Evolutionary conservation across 2,888 invertebrate genomes (phyloP).

Genomic region (Lymantria monacha): DNA sequence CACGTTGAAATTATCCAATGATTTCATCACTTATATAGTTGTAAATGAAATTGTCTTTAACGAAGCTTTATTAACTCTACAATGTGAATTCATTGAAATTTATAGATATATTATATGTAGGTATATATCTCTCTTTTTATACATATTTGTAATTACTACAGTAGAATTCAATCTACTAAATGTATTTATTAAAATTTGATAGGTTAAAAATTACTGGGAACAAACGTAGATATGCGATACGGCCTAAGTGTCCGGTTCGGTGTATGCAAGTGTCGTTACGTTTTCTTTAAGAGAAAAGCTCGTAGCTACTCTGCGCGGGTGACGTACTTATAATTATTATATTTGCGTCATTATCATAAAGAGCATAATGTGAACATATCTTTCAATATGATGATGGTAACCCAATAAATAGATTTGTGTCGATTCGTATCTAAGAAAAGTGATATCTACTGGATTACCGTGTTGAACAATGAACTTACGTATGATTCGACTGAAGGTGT

Average conservation of each 20-base stretch:
- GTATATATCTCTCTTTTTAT: slow-evolving; percentile 74
- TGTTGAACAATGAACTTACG: slow-evolving; percentile 39
- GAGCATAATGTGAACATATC: slow-evolving; percentile 59
- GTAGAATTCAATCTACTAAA: slow-evolving; percentile 63
- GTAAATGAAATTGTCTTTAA: slow-evolving; percentile 76
- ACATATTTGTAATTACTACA: slow-evolving; percentile 77
- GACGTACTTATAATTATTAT: slow-evolving; percentile 4
- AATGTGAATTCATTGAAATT: slow-evolving; percentile 80
- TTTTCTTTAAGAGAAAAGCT: slow-evolving; percentile 28
- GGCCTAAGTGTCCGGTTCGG: slow-evolving; percentile 60
- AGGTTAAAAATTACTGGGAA: slow-evolving; percentile 77
- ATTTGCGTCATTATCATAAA: slow-evolving; percentile 34
- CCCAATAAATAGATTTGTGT: slow-evolving; percentile 38
- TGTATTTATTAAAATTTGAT: slow-evolving; percentile 79
- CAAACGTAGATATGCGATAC: slow-evolving; percentile 68
- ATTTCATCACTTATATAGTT: slow-evolving; percentile 72
- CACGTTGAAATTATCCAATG: slow-evolving; percentile 79
- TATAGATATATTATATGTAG: slow-evolving; percentile 36
- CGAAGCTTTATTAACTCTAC: slow-evolving; percentile 82
- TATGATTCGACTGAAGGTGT: slow-evolving; percentile 29
- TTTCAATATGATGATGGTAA: slow-evolving; percentile 48
- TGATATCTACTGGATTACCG: slow-evolving; percentile 17
- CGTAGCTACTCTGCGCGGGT: slow-evolving; percentile 10
- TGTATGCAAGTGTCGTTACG: slow-evolving; percentile 40
- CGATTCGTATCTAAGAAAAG: slow-evolving; percentile 34